Base-by-base conservation (phyloP, 92 coral and sea anemone species). In the Zoanthus sociatus region DNA sequence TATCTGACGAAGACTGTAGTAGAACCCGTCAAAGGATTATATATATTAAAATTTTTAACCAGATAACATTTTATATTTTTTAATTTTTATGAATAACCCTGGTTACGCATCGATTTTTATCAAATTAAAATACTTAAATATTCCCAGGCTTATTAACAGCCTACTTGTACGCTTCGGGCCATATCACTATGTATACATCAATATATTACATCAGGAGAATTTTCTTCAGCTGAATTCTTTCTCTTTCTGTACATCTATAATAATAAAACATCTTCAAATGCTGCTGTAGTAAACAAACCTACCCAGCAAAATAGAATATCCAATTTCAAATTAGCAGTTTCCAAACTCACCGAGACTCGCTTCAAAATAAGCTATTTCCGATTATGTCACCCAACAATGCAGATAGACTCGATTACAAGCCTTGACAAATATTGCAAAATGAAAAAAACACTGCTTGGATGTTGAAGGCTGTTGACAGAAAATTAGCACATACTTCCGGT, bases 221-320 rank as follows among this genome's bases (percentile, higher is more conserved):
- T 45, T 20, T 67, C 21, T 17, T 55, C 37, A 44, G 60, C 56
- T 15, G 16, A 42, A 79, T 7, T 50, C 21, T 47, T 58, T 76
- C 69, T 71, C n/a, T 48, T 79, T 18, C 85, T 81, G 85, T 81
- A 81, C 85, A 81, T 18, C 85, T 81, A 45, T 81, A 66, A 79
- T 79, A 64, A 61, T 79, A 64, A 61, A 79, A 42, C 44, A 31
- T 69, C 54, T 79, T 33, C 60, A 81, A 81, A 81, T 64, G 70
- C 47, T 64, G 53, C 76, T 81, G 85, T 51, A 45, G 46, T 20
- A 45, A 81, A 64, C 14, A 71, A 51, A 64, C 58, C 76, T 48
- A 64, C 4, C 30, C 18, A 46, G 37, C 74, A 44, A 33, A 37
- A 37, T 6, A 7, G 63, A 18, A 58, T 10, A 67, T 79, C 72